A percentile compares a stretch with the other conserved stretches of the same genome.
These are phyloP conservation scores for Phlogophora meticulosa DNA, from an alignment of 2,888 invertebrate genomes.

Conservation along the genomic window DNA sequence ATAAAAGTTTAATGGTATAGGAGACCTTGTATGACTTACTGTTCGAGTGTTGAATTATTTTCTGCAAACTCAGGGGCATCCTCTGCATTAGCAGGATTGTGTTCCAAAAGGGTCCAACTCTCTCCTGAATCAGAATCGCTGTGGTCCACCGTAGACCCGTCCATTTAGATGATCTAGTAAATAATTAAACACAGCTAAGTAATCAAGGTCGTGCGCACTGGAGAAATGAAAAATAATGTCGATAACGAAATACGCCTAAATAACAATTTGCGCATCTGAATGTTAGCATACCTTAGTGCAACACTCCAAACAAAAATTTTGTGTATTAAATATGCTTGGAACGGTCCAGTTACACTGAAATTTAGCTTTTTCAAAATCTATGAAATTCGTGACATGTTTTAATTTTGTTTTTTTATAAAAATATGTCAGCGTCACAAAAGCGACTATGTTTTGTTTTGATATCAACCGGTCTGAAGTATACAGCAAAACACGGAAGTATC, in stretches of 20 bases:
- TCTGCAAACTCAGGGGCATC: constrained; percentile 75
- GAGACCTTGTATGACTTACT: constrained; percentile 69
- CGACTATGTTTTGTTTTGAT: constrained; percentile 73
- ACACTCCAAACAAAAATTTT: constrained; percentile 68
- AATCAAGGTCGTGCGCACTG: constrained; percentile 26
- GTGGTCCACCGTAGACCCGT: constrained; percentile 80
- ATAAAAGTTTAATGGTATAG: background rate
- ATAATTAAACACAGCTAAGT: constrained; percentile 34
- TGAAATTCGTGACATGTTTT: constrained; percentile 73
- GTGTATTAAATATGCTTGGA: constrained; percentile 63
- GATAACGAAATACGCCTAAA: constrained; percentile 11
- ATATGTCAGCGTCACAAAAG: constrained; percentile 69
- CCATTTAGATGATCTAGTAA: constrained; percentile 77
- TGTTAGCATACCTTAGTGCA: constrained; percentile 68
- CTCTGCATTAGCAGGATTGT: constrained; percentile 73
- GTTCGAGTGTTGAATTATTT: constrained; percentile 57
- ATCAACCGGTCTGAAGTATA: constrained; percentile 35
- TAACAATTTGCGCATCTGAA: constrained; percentile 57
- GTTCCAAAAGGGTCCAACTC: constrained; percentile 88
- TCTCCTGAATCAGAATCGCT: constrained; percentile 90
- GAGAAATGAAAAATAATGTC: constrained; percentile 36
- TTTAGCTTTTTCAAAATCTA: constrained; percentile 72
- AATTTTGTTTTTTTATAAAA: constrained; percentile 75
- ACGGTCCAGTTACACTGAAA: constrained; percentile 75
- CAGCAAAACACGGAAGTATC: constrained; percentile 30